A percentile compares a stretch with the other conserved stretches of the same genome.
Conservation (phyloP, 2,888 invertebrate species). For the Drosophila borealis region DNA sequence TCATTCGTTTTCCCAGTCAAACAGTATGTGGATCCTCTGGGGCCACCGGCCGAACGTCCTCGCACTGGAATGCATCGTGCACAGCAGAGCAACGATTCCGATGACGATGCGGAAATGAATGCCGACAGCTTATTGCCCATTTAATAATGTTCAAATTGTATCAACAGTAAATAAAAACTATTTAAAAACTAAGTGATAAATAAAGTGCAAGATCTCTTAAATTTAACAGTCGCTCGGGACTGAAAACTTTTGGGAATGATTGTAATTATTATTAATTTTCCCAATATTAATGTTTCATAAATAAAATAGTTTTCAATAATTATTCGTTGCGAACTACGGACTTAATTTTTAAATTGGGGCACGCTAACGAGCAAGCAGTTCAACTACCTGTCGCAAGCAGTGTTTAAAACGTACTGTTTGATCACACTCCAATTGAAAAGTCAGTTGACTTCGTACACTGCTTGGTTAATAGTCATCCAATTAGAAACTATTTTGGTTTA, state of each 20-base stretch:
- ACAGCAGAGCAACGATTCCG: conserved; percentile 80
- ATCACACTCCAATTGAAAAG: neutral
- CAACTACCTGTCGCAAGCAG: neutral
- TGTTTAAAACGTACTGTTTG: neutral
- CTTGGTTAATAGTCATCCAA: neutral
- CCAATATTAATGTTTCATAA: neutral
- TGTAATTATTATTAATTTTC: no score
- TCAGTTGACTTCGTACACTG: neutral
- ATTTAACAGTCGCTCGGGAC: neutral
- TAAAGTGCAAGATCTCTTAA: neutral
- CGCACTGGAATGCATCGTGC: conserved; percentile 82
- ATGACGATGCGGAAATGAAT: conserved; percentile 83
- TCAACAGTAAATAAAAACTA: neutral
- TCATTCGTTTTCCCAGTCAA: conserved; percentile 47
- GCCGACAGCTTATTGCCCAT: conserved; percentile 84
- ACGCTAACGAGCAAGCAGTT: neutral
- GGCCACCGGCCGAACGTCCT: conserved; percentile 84
- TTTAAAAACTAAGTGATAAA: no score
- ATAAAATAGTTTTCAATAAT: neutral
- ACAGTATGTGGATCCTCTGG: conserved; percentile 83
- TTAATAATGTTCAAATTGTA: conserved; percentile 48
- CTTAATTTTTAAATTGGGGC: neutral
- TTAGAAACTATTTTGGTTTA: conserved; percentile 33
- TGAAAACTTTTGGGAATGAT: neutral
- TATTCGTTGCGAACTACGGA: neutral